A percentile compares a stretch with the other conserved stretches of the same genome.
phyloP scores from a whole-genome alignment of 1,140 invertebrate genomes.

The Potamilus streckersoni region DNA sequence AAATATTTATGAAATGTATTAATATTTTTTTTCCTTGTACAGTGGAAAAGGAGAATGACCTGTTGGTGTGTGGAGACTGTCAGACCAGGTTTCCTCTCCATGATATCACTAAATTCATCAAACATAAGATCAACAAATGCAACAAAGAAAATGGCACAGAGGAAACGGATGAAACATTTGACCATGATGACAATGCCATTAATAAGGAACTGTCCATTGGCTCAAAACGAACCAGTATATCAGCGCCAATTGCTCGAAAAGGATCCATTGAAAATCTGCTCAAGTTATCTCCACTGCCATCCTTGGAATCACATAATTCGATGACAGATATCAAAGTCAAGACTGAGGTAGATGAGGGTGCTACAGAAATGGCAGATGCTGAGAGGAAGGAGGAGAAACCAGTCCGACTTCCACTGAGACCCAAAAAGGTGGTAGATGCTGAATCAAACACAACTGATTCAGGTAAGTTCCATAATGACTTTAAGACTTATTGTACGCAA shows the following conservation, averaged over 20 bases:
- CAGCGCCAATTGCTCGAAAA: slow-evolving; percentile 51
- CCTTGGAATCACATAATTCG: slow-evolving; percentile 19
- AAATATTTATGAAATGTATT: neutral
- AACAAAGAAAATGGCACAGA: slow-evolving; percentile 57
- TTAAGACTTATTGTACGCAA: too few relatives aligned
- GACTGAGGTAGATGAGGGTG: slow-evolving; percentile 26
- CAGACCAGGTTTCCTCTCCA: slow-evolving; percentile 60
- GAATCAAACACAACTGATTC: slow-evolving; percentile 60
- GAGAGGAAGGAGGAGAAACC: slow-evolving; percentile 32
- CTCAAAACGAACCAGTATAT: slow-evolving; percentile 50
- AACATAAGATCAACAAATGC: slow-evolving; percentile 60
- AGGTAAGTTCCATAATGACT: slow-evolving; percentile 36
- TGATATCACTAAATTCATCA: slow-evolving; percentile 62
- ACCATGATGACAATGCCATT: slow-evolving; percentile 44
- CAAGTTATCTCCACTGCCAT: slow-evolving; percentile 35
- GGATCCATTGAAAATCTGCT: slow-evolving; percentile 37
- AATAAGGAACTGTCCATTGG: slow-evolving; percentile 42
- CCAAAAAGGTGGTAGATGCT: slow-evolving; percentile 55
- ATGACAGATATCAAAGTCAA: slow-evolving; percentile 30
- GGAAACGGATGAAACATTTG: slow-evolving; percentile 32
- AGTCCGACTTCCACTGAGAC: slow-evolving; percentile 45
- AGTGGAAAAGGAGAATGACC: slow-evolving; percentile 65
- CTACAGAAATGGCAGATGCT: slow-evolving; percentile 19
- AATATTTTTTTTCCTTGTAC: slow-evolving; percentile 27
- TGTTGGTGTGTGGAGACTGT: slow-evolving; percentile 64